Conservation (phyloP, 2,113 vertebrate species). For the Clupea harengus region DNA sequence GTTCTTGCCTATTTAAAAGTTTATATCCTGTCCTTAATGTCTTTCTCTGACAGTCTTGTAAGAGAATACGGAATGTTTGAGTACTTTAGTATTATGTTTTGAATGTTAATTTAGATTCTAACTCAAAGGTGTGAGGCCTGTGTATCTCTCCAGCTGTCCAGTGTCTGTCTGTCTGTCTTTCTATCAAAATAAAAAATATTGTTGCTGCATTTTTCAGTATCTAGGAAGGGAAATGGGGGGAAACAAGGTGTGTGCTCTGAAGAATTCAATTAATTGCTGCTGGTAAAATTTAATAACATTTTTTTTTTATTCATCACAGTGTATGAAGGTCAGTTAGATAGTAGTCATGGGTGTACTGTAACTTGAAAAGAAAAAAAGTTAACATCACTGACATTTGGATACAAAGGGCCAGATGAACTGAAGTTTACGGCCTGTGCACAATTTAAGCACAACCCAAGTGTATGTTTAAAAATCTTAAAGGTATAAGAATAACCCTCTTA, state of each 20-base stretch:
- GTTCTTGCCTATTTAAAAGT: not conserved
- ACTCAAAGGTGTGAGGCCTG: not conserved
- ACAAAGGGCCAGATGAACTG: not conserved
- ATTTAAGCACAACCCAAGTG: not conserved
- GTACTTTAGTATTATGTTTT: not conserved
- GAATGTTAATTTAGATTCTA: not conserved
- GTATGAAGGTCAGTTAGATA: conserved; percentile 13
- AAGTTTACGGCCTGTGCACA: not conserved
- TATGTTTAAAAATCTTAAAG: not conserved
- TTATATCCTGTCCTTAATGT: not conserved
- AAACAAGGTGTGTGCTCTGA: not conserved
- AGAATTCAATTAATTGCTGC: not conserved
- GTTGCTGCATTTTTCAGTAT: not conserved
- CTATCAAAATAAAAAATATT: not conserved
- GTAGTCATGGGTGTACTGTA: not conserved
- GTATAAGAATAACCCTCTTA: not conserved
- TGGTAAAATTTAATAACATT: not conserved
- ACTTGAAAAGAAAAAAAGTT: not conserved
- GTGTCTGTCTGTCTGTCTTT: not conserved
- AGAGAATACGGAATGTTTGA: not conserved
- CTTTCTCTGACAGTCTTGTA: not conserved
- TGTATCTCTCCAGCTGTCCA: not conserved
- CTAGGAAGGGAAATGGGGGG: not conserved
- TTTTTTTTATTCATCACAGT: conserved; percentile 18
- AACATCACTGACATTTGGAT: conserved; percentile 7